Evolutionary conservation across 2,888 invertebrate species (phyloP).

Genomic region (Melinopterus prodromus): DNA sequence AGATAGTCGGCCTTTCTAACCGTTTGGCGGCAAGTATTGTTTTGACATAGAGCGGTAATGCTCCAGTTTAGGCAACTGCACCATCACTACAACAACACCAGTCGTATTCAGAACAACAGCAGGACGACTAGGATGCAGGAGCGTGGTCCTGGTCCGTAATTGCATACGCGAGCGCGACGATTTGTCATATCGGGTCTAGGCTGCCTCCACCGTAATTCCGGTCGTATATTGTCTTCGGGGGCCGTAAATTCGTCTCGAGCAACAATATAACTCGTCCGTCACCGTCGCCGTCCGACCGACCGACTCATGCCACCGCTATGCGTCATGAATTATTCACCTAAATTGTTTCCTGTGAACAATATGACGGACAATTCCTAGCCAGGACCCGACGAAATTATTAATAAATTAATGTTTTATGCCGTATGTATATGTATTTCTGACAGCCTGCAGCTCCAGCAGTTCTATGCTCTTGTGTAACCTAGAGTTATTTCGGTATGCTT

Average conservation of each 20-base stretch:
- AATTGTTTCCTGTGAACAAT: constrained; percentile 22
- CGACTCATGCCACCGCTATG: not conserved
- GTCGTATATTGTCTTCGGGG: constrained; percentile 23
- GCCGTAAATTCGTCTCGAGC: constrained; percentile 23
- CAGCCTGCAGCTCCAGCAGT: no score
- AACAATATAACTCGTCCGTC: constrained; percentile 27
- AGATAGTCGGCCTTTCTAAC: no score
- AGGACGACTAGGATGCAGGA: not conserved
- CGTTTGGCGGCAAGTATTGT: no score
- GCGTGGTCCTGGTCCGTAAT: not conserved
- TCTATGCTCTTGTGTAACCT: no score
- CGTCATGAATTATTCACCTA: constrained; percentile 22
- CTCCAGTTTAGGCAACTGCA: not conserved
- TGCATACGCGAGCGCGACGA: constrained; percentile 19
- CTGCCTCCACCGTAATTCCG: constrained; percentile 15
- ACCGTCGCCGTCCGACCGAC: constrained; percentile 5
- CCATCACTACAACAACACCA: not conserved
- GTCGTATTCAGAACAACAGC: not conserved
- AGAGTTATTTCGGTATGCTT: no score
- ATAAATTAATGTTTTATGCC: not conserved
- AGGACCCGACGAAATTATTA: not conserved
- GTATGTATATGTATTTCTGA: not conserved
- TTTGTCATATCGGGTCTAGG: constrained; percentile 22
- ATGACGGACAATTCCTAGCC: constrained; percentile 5
- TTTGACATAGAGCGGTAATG: no score